Evolutionary conservation across 1,140 invertebrate genomes (phyloP).

Genomic region (Rhagoletis pomonella): DNA sequence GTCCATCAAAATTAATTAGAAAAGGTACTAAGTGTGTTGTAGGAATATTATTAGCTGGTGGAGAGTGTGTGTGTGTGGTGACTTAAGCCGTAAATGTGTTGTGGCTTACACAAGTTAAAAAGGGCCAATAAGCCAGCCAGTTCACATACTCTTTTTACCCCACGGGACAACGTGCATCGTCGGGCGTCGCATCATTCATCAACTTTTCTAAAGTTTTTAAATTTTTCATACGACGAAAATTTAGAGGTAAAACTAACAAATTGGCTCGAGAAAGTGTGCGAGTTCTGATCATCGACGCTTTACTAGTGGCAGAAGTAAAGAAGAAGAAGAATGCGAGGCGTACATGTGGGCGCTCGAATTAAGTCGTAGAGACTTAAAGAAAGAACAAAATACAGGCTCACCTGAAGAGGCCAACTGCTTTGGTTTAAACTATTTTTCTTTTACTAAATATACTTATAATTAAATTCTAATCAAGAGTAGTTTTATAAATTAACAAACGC

Average conservation of each 20-base stretch:
- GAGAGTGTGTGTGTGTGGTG: not conserved
- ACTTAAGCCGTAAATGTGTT: conserved; percentile 38
- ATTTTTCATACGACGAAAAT: conserved; percentile 36
- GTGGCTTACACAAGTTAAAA: conserved; percentile 68
- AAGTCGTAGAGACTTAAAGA: too few species aligned
- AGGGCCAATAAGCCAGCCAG: conserved; percentile 64
- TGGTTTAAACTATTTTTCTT: too few species aligned
- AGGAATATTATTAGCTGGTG: not conserved
- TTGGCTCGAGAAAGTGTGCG: not conserved
- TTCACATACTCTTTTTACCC: conserved; percentile 22
- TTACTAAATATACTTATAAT: too few species aligned
- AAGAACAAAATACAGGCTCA: too few species aligned
- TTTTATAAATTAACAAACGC: too few species aligned
- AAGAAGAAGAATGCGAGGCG: not conserved
- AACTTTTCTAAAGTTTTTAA: conserved; percentile 58
- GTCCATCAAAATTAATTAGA: conserved; percentile 74
- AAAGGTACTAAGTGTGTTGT: conserved; percentile 57
- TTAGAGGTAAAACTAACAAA: conserved; percentile 1
- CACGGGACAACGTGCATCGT: not conserved
- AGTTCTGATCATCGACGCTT: not conserved
- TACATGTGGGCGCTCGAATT: not conserved
- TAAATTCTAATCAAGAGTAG: too few species aligned
- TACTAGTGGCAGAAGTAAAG: not conserved
- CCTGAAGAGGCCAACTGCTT: too few species aligned
- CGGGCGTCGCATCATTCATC: conserved; percentile 54